Percentiles rank a stretch among this genome's conserved stretches.
These are phyloP conservation scores for Pseudorhombus dupliciocellatus DNA, from an alignment of 2,113 vertebrate genomes.

Conservation along the genomic window DNA sequence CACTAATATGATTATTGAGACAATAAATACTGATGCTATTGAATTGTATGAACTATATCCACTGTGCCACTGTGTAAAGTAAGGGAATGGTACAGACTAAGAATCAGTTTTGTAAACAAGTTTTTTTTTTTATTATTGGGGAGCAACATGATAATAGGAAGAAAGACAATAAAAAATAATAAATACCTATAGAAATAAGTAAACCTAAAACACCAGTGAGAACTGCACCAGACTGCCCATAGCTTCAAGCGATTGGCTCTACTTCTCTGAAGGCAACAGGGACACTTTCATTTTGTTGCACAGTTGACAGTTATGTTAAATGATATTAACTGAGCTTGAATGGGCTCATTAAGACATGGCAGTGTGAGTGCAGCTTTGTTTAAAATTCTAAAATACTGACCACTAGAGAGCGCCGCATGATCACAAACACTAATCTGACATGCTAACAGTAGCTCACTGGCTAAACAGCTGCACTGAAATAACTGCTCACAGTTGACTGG, in stretches of 20 bases:
- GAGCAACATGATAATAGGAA: slow-evolving; percentile 44
- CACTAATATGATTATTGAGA: background rate
- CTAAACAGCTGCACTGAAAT: slow-evolving; percentile 5
- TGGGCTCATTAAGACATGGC: slow-evolving; percentile 64
- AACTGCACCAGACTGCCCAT: background rate
- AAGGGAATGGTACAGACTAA: no score
- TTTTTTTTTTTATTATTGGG: slow-evolving; percentile 60
- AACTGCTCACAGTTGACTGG: slow-evolving; percentile 20
- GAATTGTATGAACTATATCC: background rate
- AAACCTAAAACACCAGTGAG: slow-evolving; percentile 26
- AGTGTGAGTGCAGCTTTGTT: slow-evolving; percentile 49
- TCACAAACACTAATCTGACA: slow-evolving; percentile 4
- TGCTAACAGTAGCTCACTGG: background rate
- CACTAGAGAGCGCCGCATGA: slow-evolving; percentile 8
- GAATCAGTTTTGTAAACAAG: background rate
- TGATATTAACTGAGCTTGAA: background rate
- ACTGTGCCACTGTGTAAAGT: no score
- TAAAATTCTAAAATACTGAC: slow-evolving; percentile 6
- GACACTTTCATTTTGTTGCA: slow-evolving; percentile 4
- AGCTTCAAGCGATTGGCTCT: background rate
- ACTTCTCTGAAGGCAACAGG: background rate
- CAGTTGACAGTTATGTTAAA: slow-evolving; percentile 8
- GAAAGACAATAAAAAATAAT: slow-evolving; percentile 41
- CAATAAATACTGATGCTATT: background rate
- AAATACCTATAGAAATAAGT: slow-evolving; percentile 46